Base-by-base conservation (phyloP, 2,888 invertebrate genomes). In the Drosophila eohydei region DNA sequence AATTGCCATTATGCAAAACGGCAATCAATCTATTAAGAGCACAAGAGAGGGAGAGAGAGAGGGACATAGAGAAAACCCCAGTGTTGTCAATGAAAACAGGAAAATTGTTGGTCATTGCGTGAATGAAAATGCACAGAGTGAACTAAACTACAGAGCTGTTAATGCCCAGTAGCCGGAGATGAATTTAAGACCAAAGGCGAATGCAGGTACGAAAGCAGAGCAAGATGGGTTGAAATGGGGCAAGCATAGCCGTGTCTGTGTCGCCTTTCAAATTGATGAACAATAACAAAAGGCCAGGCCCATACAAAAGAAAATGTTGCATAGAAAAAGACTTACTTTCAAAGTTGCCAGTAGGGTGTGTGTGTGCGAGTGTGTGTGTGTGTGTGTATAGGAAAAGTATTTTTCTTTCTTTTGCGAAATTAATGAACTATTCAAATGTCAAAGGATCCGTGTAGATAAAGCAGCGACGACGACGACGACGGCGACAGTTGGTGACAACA, bases 351-450 rank as follows among this genome's bases (percentile, higher is more conserved):
- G 5, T 32, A 50, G 5, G 38, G 40, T 67, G 32, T 32, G 40
- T 62, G 57, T 54, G 54, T 36, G 38, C 46, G 40, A 51, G 51
- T 61, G 55, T 34, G 34, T 32, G 43, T 26, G 55, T 34, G 34
- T 34, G 34, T 8, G 48, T 30, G n/a, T n/a, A 40, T 44, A 52
- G 28, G 36, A 51, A 60, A 69, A 60, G 48, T 64, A 65, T 80
- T 61, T 85, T 75, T 88, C 71, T 88, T 87, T 89, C 81, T 85
- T 67, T 79, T 81, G 89, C 84, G 87, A 84, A 89, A 86, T 89
- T 86, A 86, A 86, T 86, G 86, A 86, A 86, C 86, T 86, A 86
- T 86, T 86, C 89, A 86, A 89, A 86, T 86, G 89, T 89, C 86
- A 86, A 89, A 86, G 86, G 86, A 89, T 89, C 90, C 78, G 76